A percentile compares a stretch with the other conserved stretches of the same genome.
Evolutionary conservation across 2,888 invertebrate species (phyloP).

Genomic region (Helobdella robusta): DNA sequence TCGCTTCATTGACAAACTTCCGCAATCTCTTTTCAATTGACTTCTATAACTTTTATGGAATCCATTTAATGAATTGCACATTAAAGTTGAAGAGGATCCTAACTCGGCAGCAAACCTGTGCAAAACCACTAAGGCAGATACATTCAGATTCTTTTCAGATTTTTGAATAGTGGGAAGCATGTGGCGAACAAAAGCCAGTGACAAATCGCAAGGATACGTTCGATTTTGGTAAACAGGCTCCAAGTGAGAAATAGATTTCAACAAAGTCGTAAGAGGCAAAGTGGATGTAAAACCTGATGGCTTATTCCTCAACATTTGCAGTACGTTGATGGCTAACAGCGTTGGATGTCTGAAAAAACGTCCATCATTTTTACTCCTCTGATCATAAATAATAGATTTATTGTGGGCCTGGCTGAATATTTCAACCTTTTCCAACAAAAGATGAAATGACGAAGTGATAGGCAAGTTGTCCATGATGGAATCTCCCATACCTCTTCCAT

Average conservation of each 20-base stretch:
- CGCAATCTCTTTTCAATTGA: too few relatives aligned
- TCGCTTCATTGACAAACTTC: too few relatives aligned
- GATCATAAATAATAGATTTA: too few relatives aligned
- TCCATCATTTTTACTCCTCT: neutral
- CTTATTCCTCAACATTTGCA: neutral
- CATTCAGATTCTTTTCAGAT: neutral
- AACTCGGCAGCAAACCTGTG: neutral
- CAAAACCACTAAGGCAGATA: neutral
- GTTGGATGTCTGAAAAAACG: conserved; percentile 4
- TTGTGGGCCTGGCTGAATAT: neutral
- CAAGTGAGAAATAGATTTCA: neutral
- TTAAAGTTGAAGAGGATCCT: too few relatives aligned
- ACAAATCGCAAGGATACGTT: conserved; percentile 5
- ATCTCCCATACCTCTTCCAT: conserved; percentile 44
- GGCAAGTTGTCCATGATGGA: conserved; percentile 41
- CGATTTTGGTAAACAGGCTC: neutral
- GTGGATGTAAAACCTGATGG: neutral
- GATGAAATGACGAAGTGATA: conserved; percentile 31
- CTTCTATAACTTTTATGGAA: too few relatives aligned
- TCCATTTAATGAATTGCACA: too few relatives aligned
- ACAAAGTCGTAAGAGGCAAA: neutral
- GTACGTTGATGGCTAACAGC: neutral
- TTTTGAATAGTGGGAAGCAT: too few relatives aligned
- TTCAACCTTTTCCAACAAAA: conserved; percentile 29
- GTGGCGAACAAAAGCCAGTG: conserved; percentile 2